Conservation (phyloP, 1,140 invertebrate genomes). For the Pogonognathellus flavescens region DNA sequence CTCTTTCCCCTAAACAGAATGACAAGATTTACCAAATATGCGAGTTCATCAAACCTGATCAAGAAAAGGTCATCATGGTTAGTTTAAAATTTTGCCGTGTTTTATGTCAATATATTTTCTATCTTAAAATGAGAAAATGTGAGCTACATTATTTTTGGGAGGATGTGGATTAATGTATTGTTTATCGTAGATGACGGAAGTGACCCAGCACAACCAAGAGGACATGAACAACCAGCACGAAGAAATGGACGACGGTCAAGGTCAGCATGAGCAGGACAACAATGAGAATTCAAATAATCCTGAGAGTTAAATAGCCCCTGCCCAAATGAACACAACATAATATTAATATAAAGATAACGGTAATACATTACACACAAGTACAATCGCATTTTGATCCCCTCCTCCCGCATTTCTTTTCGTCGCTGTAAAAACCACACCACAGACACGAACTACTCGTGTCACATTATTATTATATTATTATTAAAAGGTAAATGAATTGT, state of each 20-base stretch:
- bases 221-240: slow-evolving; percentile 21
- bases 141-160: too few relatives aligned
- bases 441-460: too few relatives aligned
- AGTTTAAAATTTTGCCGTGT: neutral
- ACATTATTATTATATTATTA: too few relatives aligned
- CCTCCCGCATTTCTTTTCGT: slow-evolving; percentile 19
- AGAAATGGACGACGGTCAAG: neutral
- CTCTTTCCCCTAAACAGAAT: slow-evolving; percentile 56
- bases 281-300: slow-evolving; percentile 42
- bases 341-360: too few relatives aligned
- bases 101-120: too few relatives aligned
- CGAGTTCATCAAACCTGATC: slow-evolving; percentile 63
- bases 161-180: neutral
- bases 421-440: neutral
- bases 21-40: slow-evolving; percentile 67
- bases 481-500: too few relatives aligned
- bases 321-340: too few relatives aligned
- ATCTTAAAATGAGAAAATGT: too few relatives aligned
- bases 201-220: neutral
- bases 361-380: slow-evolving; percentile 7
- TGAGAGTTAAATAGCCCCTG: slow-evolving; percentile 6
- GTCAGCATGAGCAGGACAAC: slow-evolving; percentile 25
- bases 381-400: slow-evolving; percentile 28
- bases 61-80: slow-evolving; percentile 65
- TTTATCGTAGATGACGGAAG: slow-evolving; percentile 18